Evolutionary conservation across 2,888 invertebrate genomes (phyloP).

Genomic region (Philaethria dido): DNA sequence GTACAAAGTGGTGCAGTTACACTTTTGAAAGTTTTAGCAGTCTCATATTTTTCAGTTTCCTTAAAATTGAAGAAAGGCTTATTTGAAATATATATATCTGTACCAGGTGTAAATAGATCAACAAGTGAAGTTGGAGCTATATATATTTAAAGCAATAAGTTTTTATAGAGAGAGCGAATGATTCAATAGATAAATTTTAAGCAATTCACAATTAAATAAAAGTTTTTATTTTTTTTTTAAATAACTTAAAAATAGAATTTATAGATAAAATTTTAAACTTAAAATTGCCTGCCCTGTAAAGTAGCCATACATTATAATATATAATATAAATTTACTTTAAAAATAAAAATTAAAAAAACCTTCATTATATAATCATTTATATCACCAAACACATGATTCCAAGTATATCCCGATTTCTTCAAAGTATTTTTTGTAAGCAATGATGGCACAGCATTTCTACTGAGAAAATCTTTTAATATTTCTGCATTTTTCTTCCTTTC

Average conservation of each 20-base stretch:
- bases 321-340: too few species aligned
- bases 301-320: too few species aligned
- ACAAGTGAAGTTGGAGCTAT: too few species aligned
- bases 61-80: slow-evolving; percentile 45
- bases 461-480: slow-evolving; percentile 67
- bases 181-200: too few species aligned
- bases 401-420: slow-evolving; percentile 64
- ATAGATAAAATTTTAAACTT: too few species aligned
- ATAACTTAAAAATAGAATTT: too few species aligned
- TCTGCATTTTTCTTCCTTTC: slow-evolving; percentile 79
- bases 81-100: not conserved
- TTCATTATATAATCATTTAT: slow-evolving; percentile 73
- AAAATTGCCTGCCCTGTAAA: too few species aligned
- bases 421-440: slow-evolving; percentile 67
- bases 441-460: slow-evolving; percentile 66
- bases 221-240: too few species aligned
- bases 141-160: too few species aligned
- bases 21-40: slow-evolving; percentile 70
- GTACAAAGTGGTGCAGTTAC: slow-evolving; percentile 62
- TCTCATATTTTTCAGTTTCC: slow-evolving; percentile 81
- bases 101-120: too few species aligned
- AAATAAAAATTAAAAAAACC: slow-evolving; percentile 51
- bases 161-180: too few species aligned
- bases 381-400: slow-evolving; percentile 74
- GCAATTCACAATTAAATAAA: too few species aligned